Conservation (phyloP, 2,113 vertebrate species). For the Rattus rattus region DNA sequence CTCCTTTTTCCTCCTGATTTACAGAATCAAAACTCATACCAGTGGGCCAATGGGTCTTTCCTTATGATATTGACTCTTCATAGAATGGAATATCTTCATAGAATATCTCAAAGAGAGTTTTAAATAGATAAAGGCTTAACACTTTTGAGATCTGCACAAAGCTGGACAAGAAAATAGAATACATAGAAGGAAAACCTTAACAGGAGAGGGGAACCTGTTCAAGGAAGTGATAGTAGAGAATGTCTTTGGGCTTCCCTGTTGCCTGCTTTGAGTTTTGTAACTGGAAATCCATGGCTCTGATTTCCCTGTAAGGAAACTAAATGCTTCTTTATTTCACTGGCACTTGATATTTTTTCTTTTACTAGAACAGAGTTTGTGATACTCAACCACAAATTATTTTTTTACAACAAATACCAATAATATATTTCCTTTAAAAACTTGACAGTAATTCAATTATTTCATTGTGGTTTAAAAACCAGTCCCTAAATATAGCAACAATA, state of each 20-base stretch:
- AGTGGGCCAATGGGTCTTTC: neutral
- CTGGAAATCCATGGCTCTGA: neutral
- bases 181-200: neutral
- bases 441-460: neutral
- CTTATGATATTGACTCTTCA: neutral
- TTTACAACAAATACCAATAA: neutral
- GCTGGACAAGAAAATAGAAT: neutral
- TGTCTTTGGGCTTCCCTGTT: neutral
- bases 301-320: neutral
- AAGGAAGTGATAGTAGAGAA: neutral
- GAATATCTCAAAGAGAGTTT: neutral
- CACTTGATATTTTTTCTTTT: neutral
- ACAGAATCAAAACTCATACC: neutral
- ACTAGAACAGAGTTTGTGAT: neutral
- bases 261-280: neutral
- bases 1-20: neutral
- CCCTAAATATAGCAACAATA: neutral
- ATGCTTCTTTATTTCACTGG: neutral
- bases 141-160: neutral
- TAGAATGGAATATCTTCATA: neutral
- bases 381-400: neutral
- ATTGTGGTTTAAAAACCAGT: slow-evolving; percentile 19
- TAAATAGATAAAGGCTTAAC: neutral
- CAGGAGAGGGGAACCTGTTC: neutral
- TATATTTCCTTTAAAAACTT: neutral